Percentiles rank a stretch among this genome's conserved stretches.
phyloP scores from a whole-genome alignment of 2,797 vertebrate species.

The Gymnoscopelus braueri region DNA sequence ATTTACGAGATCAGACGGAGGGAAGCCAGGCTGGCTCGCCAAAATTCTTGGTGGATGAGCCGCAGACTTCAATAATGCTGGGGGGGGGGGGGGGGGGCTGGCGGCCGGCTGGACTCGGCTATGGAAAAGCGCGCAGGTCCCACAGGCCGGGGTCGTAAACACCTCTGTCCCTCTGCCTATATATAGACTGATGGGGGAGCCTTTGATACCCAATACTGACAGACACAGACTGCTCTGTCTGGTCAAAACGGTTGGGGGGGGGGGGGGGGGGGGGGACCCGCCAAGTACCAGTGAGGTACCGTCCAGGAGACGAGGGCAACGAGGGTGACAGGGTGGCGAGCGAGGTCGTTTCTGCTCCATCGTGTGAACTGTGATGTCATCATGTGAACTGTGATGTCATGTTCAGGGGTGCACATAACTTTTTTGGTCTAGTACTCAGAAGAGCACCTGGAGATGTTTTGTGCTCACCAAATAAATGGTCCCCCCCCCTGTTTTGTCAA shows the following conservation, averaged over 20 bases:
- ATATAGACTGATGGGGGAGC: slow-evolving; percentile 41
- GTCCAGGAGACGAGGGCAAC: neutral
- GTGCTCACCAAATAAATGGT: no score
- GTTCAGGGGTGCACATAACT: no score
- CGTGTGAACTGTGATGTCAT: no score
- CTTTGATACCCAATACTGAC: slow-evolving; percentile 50
- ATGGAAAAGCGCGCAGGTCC: slow-evolving; percentile 40
- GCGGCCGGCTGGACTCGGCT: slow-evolving; percentile 32
- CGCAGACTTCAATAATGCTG: neutral
- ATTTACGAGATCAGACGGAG: neutral
- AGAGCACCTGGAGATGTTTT: no score
- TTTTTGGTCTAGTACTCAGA: no score
- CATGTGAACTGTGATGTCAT: no score
- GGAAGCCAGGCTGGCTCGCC: no score
- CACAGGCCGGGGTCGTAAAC: slow-evolving; percentile 49
- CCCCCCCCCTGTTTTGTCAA: no score
- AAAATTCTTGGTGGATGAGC: slow-evolving; percentile 26
- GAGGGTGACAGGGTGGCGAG: slow-evolving; percentile 16
- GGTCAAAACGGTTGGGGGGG: neutral
- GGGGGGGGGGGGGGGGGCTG: slow-evolving; percentile 6
- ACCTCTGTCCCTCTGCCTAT: slow-evolving; percentile 41
- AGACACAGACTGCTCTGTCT: neutral
- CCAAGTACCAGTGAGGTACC: neutral
- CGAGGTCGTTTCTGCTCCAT: slow-evolving; percentile 1
- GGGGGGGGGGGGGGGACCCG: neutral